Conservation (phyloP, 1,140 invertebrate genomes). For the Telenomus remus region DNA sequence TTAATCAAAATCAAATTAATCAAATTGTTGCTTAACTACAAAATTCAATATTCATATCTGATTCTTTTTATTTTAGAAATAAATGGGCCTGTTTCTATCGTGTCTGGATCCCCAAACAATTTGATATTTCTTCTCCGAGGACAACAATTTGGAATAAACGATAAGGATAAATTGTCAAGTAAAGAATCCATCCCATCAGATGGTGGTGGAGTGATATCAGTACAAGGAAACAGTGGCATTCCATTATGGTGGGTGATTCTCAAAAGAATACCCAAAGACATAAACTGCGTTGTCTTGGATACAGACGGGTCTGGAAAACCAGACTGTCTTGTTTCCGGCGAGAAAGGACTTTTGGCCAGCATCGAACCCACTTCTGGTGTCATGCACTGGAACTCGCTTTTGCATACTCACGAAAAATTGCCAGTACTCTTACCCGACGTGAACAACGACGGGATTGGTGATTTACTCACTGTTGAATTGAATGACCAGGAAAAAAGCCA, state of each 20-base stretch:
- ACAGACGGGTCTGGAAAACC: slow-evolving; percentile 81
- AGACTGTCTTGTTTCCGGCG: slow-evolving; percentile 83
- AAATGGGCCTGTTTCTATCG: slow-evolving; percentile 82
- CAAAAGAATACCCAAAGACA: slow-evolving; percentile 80
- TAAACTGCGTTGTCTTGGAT: slow-evolving; percentile 83
- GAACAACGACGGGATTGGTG: slow-evolving; percentile 81
- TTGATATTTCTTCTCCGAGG: slow-evolving; percentile 83
- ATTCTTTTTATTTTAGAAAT: slow-evolving; percentile 73
- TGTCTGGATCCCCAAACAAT: slow-evolving; percentile 79
- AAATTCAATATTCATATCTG: too few species aligned
- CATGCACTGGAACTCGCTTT: slow-evolving; percentile 78
- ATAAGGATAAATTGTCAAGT: slow-evolving; percentile 66
- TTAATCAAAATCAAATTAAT: slow-evolving; percentile 3
- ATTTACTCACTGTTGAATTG: slow-evolving; percentile 79
- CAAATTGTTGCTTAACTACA: too few species aligned
- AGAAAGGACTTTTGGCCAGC: slow-evolving; percentile 80
- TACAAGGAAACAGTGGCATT: slow-evolving; percentile 76
- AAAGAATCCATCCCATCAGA: slow-evolving; percentile 68
- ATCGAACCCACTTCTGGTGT: slow-evolving; percentile 82
- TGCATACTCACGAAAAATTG: slow-evolving; percentile 78
- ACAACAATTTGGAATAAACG: slow-evolving; percentile 73
- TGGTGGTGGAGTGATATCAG: slow-evolving; percentile 72
- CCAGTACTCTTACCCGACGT: slow-evolving; percentile 83
- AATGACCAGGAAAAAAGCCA: slow-evolving; percentile 65
- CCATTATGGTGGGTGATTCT: slow-evolving; percentile 79